Evolutionary conservation across 2,113 vertebrate species (phyloP).

Genomic region (Spheniscus mendiculus): DNA sequence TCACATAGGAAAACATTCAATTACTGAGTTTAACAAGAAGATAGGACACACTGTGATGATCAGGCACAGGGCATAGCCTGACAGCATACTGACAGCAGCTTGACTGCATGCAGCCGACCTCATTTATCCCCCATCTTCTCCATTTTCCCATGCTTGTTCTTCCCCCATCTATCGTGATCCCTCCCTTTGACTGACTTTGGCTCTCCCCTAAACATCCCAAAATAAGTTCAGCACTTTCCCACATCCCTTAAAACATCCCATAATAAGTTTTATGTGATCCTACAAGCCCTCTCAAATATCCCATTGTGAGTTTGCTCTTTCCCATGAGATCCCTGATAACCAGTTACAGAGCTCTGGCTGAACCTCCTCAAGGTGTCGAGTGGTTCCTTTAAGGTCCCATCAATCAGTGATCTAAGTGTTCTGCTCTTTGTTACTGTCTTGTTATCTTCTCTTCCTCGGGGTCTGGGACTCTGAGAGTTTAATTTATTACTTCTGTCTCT

Average conservation of each 20-base stretch:
- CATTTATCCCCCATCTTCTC: neutral
- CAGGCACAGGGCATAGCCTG: neutral
- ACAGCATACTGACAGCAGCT: neutral
- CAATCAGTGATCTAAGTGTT: neutral
- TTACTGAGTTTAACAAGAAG: neutral
- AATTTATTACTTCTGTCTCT: neutral
- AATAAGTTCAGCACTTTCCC: neutral
- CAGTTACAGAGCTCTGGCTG: neutral
- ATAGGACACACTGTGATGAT: neutral
- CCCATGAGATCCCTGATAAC: neutral
- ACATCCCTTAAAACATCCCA: neutral
- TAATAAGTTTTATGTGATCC: neutral
- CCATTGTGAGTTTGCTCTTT: neutral
- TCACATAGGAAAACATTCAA: neutral
- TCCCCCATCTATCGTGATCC: neutral
- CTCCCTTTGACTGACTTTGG: neutral
- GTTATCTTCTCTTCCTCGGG: neutral
- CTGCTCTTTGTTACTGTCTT: neutral
- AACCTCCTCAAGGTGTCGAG: neutral
- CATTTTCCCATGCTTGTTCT: neutral
- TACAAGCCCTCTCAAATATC: neutral
- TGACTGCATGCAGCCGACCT: neutral
- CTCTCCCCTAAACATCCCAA: neutral
- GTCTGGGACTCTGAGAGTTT: neutral
- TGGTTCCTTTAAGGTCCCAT: neutral